Evolutionary conservation across 1,140 invertebrate genomes (phyloP).

Genomic region (Bombus pascuorum): DNA sequence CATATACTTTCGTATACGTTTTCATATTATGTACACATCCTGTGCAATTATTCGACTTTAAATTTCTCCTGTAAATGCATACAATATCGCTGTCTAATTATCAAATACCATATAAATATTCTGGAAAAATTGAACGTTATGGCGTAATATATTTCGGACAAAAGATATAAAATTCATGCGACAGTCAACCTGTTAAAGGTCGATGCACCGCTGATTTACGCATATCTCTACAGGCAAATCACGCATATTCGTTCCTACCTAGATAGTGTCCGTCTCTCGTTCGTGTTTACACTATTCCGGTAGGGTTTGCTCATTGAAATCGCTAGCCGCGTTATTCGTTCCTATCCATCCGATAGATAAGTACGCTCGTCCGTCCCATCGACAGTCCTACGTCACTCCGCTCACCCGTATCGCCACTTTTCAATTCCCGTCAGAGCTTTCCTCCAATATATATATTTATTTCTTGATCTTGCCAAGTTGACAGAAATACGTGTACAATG

Average conservation of each 20-base stretch:
- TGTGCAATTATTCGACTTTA: too few species aligned
- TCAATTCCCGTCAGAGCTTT: not conserved
- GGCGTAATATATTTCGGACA: too few species aligned
- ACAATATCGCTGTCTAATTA: too few species aligned
- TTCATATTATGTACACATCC: too few species aligned
- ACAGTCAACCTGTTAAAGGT: not conserved
- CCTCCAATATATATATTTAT: not conserved
- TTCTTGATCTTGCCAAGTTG: not conserved
- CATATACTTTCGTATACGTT: too few species aligned
- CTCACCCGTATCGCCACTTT: not conserved
- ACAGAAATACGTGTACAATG: too few species aligned
- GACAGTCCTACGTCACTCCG: too few species aligned
- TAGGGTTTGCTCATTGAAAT: conserved; percentile 29
- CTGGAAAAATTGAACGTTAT: too few species aligned
- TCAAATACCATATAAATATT: too few species aligned
- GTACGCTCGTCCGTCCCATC: too few species aligned
- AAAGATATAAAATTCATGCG: too few species aligned
- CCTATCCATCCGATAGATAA: not conserved
- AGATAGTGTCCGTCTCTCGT: not conserved
- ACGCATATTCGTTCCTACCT: not conserved
- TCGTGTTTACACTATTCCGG: conserved; percentile 20
- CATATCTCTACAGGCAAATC: not conserved
- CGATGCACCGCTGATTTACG: not conserved
- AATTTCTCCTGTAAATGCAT: too few species aligned
- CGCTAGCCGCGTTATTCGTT: not conserved